These are phyloP conservation scores for Saimiri boliviensis DNA, from an alignment of 2,113 vertebrate genomes.

Conservation along the genomic window DNA sequence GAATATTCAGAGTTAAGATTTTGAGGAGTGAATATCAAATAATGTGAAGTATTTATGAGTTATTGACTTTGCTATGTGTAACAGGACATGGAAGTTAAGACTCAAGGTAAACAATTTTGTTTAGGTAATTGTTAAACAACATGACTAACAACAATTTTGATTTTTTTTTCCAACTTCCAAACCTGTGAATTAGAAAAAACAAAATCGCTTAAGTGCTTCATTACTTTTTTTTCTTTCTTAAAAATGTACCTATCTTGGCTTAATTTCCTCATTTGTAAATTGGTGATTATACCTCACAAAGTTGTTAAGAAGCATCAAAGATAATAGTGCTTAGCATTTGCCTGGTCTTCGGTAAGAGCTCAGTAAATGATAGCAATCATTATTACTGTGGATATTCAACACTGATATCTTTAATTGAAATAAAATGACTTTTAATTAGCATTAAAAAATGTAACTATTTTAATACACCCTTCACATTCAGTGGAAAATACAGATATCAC, in stretches of 20 bases:
- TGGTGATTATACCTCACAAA: neutral
- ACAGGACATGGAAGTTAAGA: neutral
- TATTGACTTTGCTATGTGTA: neutral
- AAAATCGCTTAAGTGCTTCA: neutral
- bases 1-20: neutral
- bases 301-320: constrained; percentile 28
- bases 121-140: neutral
- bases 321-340: constrained; percentile 31
- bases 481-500: neutral
- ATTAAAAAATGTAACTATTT: neutral
- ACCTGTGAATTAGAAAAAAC: neutral
- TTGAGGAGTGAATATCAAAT: neutral
- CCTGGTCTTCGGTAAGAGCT: constrained; percentile 21
- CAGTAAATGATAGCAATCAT: constrained; percentile 48
- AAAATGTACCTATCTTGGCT: constrained; percentile 15
- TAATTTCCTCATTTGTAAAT: constrained; percentile 60
- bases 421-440: neutral
- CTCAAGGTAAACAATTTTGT: neutral
- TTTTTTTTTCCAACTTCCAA: neutral
- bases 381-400: constrained; percentile 28
- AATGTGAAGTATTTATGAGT: neutral
- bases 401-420: constrained; percentile 35
- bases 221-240: neutral
- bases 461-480: neutral
- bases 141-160: neutral